Conservation (phyloP, 2,888 invertebrate genomes). For the Hydraecia micacea region DNA sequence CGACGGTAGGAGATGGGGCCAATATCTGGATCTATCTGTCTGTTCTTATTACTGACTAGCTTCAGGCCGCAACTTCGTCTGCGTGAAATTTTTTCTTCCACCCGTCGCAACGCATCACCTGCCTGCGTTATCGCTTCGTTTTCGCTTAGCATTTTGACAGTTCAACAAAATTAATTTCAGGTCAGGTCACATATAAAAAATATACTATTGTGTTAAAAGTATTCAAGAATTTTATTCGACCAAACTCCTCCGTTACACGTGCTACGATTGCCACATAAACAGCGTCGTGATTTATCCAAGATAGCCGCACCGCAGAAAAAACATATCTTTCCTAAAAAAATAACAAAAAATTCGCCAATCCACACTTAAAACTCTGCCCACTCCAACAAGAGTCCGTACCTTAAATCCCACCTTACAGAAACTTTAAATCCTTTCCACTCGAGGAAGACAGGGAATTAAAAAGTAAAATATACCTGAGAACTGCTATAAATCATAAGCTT, state of each 20-base stretch:
- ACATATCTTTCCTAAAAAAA: neutral
- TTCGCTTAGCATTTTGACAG: too few species aligned
- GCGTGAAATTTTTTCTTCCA: too few species aligned
- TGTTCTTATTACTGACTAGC: neutral
- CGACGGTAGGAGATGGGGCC: neutral
- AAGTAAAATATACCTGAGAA: conserved; percentile 69
- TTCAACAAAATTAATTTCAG: too few species aligned
- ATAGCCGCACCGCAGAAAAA: neutral
- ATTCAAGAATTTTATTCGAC: neutral
- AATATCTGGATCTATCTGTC: too few species aligned
- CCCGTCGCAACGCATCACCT: too few species aligned
- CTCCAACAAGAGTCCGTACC: conserved; percentile 2
- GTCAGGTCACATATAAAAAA: too few species aligned
- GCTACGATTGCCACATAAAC: neutral
- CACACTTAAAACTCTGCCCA: conserved; percentile 15
- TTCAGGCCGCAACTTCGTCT: too few species aligned
- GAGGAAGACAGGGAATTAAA: conserved; percentile 64
- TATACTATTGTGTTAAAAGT: neutral
- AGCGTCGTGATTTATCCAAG: neutral
- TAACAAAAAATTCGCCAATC: neutral
- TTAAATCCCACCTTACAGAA: conserved; percentile 44
- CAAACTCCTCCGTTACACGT: neutral
- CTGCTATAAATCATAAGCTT: conserved; percentile 71
- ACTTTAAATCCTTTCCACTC: conserved; percentile 64
- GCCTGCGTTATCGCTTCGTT: too few species aligned